A percentile compares a stretch with the other conserved stretches of the same genome.
Conservation (phyloP, 2,113 vertebrate genomes). For the Chionomys nivalis region DNA sequence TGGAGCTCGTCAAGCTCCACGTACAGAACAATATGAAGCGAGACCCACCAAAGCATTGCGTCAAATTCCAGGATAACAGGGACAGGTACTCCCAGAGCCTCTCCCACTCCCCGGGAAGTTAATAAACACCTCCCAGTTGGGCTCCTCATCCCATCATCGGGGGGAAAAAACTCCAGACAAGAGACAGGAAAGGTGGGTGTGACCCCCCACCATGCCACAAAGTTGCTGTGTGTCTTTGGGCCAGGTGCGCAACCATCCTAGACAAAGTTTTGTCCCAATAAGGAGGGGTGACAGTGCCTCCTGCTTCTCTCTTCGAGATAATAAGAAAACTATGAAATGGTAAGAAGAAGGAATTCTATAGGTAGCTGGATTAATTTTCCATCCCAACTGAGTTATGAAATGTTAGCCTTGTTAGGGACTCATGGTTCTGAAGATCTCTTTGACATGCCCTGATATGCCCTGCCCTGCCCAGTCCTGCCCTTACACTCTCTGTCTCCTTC, state of each 20-base stretch:
- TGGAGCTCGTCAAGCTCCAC: slow-evolving; percentile 83
- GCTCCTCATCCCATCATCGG: neutral
- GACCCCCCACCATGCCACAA: neutral
- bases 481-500: neutral
- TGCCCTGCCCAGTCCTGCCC: neutral
- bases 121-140: slow-evolving; percentile 60
- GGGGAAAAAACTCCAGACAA: too few relatives aligned
- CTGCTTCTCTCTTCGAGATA: neutral
- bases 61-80: slow-evolving; percentile 86
- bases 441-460: neutral
- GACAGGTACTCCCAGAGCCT: slow-evolving; percentile 81
- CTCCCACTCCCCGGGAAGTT: slow-evolving; percentile 60
- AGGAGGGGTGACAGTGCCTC: neutral
- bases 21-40: slow-evolving; percentile 86
- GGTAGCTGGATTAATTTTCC: too few relatives aligned
- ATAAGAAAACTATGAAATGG: neutral
- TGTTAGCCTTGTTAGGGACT: neutral
- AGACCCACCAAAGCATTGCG: slow-evolving; percentile 82
- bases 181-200: neutral
- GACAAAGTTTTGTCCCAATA: neutral
- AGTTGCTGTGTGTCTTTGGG: neutral
- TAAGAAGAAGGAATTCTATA: neutral
- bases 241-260: neutral
- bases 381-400: neutral
- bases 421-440: neutral